These are phyloP conservation scores for Chrysemys picta DNA, from an alignment of 2,113 vertebrate genomes.

Conservation along the genomic window DNA sequence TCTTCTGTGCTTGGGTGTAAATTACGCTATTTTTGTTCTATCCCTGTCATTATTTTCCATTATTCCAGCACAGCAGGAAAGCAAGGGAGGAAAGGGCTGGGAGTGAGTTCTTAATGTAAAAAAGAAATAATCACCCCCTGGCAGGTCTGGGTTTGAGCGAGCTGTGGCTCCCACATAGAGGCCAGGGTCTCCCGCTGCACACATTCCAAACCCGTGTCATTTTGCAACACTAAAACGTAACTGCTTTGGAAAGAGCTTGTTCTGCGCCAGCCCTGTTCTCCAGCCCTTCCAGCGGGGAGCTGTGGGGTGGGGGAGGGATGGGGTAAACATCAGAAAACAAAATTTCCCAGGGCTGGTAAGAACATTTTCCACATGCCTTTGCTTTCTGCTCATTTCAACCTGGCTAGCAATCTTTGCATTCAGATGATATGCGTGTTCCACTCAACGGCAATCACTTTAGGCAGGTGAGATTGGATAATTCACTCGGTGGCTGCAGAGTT, in stretches of 20 bases:
- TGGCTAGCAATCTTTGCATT: slow-evolving; percentile 52
- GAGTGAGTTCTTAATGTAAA: slow-evolving; percentile 19
- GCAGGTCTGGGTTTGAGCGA: neutral
- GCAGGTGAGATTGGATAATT: slow-evolving; percentile 56
- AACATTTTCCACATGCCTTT: neutral
- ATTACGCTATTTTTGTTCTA: slow-evolving; percentile 46
- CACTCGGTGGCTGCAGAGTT: slow-evolving; percentile 54
- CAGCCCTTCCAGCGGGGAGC: neutral
- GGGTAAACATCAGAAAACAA: neutral
- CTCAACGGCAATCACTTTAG: slow-evolving; percentile 31
- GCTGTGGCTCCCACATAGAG: slow-evolving; percentile 32
- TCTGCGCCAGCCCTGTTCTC: neutral
- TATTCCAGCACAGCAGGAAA: slow-evolving; percentile 47
- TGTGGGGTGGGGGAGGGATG: neutral
- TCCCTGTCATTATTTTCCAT: slow-evolving; percentile 59
- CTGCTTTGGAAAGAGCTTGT: neutral
- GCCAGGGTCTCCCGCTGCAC: slow-evolving; percentile 12
- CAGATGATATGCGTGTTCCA: slow-evolving; percentile 17
- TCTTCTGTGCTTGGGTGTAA: slow-evolving; percentile 46
- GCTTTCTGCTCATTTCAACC: slow-evolving; percentile 38
- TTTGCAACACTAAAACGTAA: neutral
- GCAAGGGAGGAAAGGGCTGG: slow-evolving; percentile 38
- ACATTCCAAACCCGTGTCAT: neutral
- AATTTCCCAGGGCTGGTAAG: neutral
- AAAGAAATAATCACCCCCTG: slow-evolving; percentile 27